Percentiles rank a stretch among this genome's conserved stretches.
These are phyloP conservation scores for Mizuhopecten yessoensis DNA, from an alignment of 1,140 invertebrate genomes.

Conservation along the genomic window DNA sequence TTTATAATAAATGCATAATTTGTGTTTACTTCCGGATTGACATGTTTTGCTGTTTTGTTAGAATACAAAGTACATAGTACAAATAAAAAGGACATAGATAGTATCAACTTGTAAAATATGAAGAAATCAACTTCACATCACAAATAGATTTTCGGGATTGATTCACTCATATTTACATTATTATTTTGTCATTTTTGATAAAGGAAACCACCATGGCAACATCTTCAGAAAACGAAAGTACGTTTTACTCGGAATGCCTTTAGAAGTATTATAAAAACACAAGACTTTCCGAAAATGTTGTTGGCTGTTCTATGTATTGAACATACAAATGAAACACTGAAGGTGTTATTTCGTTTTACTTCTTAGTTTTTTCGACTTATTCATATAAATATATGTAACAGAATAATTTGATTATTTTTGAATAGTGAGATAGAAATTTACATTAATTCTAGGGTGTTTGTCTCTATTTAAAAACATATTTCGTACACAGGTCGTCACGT, in stretches of 20 bases:
- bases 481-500: background rate
- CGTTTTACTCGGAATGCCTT: background rate
- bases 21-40: too few species aligned
- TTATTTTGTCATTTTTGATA: too few species aligned
- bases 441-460: background rate
- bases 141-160: too few species aligned
- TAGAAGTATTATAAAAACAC: background rate
- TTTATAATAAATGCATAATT: too few species aligned
- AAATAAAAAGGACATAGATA: too few species aligned
- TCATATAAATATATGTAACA: background rate
- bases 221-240: constrained; percentile 29
- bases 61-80: too few species aligned
- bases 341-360: background rate
- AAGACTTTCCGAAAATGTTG: background rate
- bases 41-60: too few species aligned
- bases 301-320: background rate
- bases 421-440: background rate
- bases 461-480: background rate
- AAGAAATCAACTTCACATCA: too few species aligned
- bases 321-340: background rate
- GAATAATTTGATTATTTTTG: too few species aligned
- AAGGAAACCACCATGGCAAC: too few species aligned
- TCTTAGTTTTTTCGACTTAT: background rate
- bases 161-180: too few species aligned
- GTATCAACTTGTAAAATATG: too few species aligned